Evolutionary conservation across 2,113 vertebrate species (phyloP).

Genomic region (Austrofundulus limnaeus): DNA sequence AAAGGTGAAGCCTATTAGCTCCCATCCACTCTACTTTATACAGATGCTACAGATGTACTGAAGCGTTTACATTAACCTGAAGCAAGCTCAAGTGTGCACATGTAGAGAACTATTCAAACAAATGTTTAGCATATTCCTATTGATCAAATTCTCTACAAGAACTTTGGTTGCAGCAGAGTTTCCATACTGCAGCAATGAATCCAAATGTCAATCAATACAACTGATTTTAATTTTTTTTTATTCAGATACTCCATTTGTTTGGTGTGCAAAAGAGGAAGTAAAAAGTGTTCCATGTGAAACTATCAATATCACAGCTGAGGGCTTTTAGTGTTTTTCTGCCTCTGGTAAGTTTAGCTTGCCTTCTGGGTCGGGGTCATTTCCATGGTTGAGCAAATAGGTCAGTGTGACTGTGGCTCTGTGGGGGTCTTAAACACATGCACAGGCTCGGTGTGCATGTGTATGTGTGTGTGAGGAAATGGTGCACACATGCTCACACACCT

Average conservation of each 20-base stretch:
- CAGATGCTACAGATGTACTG: slow-evolving; percentile 6
- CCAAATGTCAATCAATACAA: slow-evolving; percentile 54
- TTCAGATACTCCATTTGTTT: slow-evolving; percentile 42
- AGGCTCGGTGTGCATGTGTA: slow-evolving; percentile 9
- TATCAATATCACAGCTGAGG: slow-evolving; percentile 41
- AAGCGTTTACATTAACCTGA: slow-evolving; percentile 6
- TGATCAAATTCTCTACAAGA: slow-evolving; percentile 29
- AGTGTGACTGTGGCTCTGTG: slow-evolving; percentile 51
- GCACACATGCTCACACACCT: slow-evolving; percentile 52
- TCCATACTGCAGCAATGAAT: slow-evolving; percentile 45
- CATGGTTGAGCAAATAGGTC: slow-evolving; percentile 63
- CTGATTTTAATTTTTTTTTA: slow-evolving; percentile 44
- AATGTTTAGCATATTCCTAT: slow-evolving; percentile 21
- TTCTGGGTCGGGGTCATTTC: slow-evolving; percentile 46
- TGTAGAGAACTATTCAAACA: slow-evolving; percentile 8
- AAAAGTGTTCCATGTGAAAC: slow-evolving; percentile 52
- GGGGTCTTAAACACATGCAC: slow-evolving; percentile 42
- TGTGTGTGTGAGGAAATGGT: slow-evolving; percentile 1
- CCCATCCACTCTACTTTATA: slow-evolving; percentile 29
- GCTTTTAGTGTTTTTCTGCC: slow-evolving; percentile 36
- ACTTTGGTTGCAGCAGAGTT: slow-evolving; percentile 20
- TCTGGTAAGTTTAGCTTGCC: slow-evolving; percentile 43
- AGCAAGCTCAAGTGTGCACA: slow-evolving; percentile 12
- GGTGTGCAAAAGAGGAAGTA: slow-evolving; percentile 37
- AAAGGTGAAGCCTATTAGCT: slow-evolving; percentile 62